Evolutionary conservation across 2,113 vertebrate genomes (phyloP).

Genomic region (Zosterops borbonicus): DNA sequence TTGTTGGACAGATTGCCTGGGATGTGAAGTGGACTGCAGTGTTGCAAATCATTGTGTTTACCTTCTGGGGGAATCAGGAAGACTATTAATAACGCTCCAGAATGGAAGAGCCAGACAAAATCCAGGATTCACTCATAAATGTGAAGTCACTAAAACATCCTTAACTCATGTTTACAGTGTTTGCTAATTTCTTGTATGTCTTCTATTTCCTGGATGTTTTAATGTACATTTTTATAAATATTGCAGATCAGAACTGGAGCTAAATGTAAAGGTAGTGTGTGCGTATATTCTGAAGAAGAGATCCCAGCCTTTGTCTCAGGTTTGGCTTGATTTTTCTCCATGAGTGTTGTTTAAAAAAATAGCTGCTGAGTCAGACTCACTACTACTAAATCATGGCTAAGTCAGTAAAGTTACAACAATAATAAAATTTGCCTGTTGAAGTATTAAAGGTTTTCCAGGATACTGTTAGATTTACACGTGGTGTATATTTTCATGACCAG

Average conservation of each 20-base stretch:
- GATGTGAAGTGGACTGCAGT: not conserved
- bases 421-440: not conserved
- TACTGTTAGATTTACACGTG: not conserved
- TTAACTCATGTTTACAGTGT: not conserved
- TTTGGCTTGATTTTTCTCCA: not conserved
- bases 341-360: fast-evolving
- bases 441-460: not conserved
- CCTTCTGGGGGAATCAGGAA: not conserved
- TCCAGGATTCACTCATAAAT: not conserved
- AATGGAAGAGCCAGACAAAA: not conserved
- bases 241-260: not conserved
- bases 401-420: not conserved
- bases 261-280: not conserved
- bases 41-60: not conserved
- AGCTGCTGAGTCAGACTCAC: not conserved
- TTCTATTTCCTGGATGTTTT: not conserved
- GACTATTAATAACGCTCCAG: not conserved
- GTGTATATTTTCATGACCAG: not conserved
- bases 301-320: not conserved
- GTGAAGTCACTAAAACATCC: not conserved
- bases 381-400: not conserved
- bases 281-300: not conserved
- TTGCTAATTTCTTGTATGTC: not conserved
- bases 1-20: not conserved
- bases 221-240: not conserved